Evolutionary conservation across 2,888 invertebrate species (phyloP), one percentile per base, ranked within the genome.

Genomic region (Dasypolia templi): DNA sequence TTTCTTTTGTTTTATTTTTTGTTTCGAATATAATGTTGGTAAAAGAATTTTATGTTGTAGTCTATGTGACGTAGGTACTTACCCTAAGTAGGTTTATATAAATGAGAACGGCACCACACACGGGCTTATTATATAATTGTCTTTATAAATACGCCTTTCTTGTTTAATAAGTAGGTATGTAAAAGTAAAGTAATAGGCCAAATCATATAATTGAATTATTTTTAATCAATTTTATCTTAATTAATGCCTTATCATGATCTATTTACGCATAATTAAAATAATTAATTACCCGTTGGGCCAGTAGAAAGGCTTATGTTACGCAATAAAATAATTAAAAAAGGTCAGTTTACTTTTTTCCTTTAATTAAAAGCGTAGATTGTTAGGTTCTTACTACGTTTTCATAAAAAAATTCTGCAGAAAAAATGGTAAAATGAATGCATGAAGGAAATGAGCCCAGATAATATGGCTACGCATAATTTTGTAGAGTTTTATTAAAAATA

Each of bases 401-500:
- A 77, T 77, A 64, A 74, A 74, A 64, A 74, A 74, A 42, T 74
- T 14, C 11, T 26, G 19, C 46, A 32, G 53, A 14, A 75, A 71
- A 66, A 32, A 51, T 42, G 35, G 51, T 67, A 73, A 75, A 70
- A 29, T 73, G 74, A 82, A 75, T 75, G 72, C 59, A 86, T 75
- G 74, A 72, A 51, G 69, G 62, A 84, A 89, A 87, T 72, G 84
- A 79, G 83, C 80, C 77, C 81, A 82, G 77, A 82, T 79, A 82
- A 72, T 62, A 58, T 65, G 71, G 77, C 85, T 75, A 73, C 51
- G 67, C 59, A 80, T 83, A 77, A 83, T 81, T 86, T 84, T 77
- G 71, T 75, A 73, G 44, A 55, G 62, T 81, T 84, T 82, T 85
- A 80, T 85, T 75, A 84, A 86, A 75, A 82, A 82, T 81, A 88